Percentiles rank a stretch among this genome's conserved stretches.
Conservation (phyloP, 2,888 invertebrate species). For the Tetanocera ferruginea region DNA sequence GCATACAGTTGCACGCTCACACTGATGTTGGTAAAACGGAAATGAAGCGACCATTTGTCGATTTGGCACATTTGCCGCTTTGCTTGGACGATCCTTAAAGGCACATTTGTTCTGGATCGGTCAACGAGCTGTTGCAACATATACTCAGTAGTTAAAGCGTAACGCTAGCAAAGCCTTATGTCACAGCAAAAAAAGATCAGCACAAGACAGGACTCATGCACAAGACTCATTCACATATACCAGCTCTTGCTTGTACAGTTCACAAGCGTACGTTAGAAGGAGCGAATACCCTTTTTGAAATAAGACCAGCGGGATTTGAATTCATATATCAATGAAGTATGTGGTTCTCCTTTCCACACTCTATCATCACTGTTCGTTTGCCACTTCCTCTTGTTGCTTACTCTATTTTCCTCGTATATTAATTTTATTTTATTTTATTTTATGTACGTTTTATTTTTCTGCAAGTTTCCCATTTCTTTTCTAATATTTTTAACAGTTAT, state of each 20-base stretch:
- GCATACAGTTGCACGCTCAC: too few relatives aligned
- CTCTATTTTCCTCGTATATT: too few relatives aligned
- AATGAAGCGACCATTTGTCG: background rate
- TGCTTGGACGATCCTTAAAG: background rate
- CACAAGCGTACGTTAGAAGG: background rate
- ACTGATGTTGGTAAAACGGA: too few relatives aligned
- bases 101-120: slow-evolving; percentile 12
- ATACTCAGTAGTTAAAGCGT: background rate
- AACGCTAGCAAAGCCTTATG: background rate
- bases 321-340: slow-evolving; percentile 26
- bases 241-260: background rate
- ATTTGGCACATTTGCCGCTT: background rate
- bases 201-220: background rate
- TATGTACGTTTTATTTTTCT: background rate
- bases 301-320: slow-evolving; percentile 26
- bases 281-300: slow-evolving; percentile 21
- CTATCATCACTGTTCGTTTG: background rate
- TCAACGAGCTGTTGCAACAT: slow-evolving; percentile 28
- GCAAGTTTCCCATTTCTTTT: slow-evolving; percentile 28
- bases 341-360: background rate
- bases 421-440: background rate
- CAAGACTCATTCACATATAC: background rate
- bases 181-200: slow-evolving; percentile 16
- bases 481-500: slow-evolving; percentile 23
- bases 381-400: background rate